phyloP scores from a whole-genome alignment of 2,888 invertebrate genomes.

The Spisula solida region DNA sequence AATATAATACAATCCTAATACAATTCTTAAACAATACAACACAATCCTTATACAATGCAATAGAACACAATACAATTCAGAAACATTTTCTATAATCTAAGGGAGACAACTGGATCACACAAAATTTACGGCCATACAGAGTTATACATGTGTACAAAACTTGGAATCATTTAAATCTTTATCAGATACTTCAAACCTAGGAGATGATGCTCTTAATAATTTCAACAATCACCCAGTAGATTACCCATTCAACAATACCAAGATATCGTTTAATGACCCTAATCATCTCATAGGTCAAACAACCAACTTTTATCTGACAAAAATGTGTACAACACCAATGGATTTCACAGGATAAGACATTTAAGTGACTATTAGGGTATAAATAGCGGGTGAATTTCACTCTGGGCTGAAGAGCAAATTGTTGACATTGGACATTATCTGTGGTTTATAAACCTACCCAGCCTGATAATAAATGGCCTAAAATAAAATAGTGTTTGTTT shows the following conservation, averaged over 20 bases:
- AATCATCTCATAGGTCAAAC: not conserved
- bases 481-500: no score
- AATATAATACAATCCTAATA: not conserved
- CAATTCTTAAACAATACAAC: no score
- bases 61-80: no score
- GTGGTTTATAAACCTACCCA: slow-evolving; percentile 39
- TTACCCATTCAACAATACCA: slow-evolving; percentile 1
- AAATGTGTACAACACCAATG: not conserved
- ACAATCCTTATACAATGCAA: no score
- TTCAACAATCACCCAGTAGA: not conserved
- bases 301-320: not conserved
- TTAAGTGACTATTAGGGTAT: not conserved
- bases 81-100: not conserved
- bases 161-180: not conserved
- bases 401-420: not conserved
- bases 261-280: not conserved
- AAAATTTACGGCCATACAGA: not conserved
- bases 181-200: not conserved
- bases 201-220: not conserved
- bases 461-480: not conserved
- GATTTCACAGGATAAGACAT: not conserved
- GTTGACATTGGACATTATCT: slow-evolving; percentile 55
- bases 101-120: slow-evolving; percentile 7
- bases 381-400: slow-evolving; percentile 8
- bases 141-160: not conserved